These are phyloP conservation scores for Cercopithecus mona DNA, from an alignment of 2,113 vertebrate genomes.

Conservation along the genomic window DNA sequence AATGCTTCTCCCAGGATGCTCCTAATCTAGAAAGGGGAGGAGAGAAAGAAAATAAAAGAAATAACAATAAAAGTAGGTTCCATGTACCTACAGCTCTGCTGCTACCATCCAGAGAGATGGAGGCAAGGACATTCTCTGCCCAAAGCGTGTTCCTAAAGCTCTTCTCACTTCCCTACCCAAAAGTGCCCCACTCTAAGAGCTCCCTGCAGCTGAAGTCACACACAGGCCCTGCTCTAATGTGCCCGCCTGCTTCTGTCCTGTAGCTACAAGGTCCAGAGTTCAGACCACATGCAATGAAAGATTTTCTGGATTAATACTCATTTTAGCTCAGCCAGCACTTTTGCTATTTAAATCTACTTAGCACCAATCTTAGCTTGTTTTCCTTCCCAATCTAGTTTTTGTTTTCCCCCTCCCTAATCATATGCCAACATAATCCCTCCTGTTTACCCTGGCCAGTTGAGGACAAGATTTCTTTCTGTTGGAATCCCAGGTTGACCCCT, in stretches of 20 bases:
- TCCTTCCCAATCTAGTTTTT: background rate
- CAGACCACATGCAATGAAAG: background rate
- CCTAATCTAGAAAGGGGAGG: background rate
- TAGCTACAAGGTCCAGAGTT: background rate
- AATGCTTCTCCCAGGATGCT: background rate
- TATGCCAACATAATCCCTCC: background rate
- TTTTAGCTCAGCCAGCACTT: background rate
- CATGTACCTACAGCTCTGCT: background rate
- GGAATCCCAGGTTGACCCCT: background rate
- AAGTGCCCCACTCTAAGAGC: background rate
- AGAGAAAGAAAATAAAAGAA: background rate
- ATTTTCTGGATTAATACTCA: background rate
- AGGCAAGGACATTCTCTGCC: background rate
- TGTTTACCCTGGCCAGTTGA: background rate
- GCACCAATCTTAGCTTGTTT: background rate
- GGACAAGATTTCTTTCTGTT: background rate
- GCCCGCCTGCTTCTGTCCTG: background rate
- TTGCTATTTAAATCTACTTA: background rate
- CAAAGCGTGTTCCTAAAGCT: background rate
- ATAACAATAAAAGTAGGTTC: background rate
- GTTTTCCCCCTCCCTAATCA: background rate
- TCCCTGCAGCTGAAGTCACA: background rate
- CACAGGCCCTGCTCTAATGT: accelerated
- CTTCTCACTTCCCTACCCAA: background rate
- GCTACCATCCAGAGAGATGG: background rate